A percentile compares a stretch with the other conserved stretches of the same genome.
These are phyloP conservation scores for Pristionchus maxplancki DNA, from an alignment of 2,888 invertebrate species.

Conservation along the genomic window DNA sequence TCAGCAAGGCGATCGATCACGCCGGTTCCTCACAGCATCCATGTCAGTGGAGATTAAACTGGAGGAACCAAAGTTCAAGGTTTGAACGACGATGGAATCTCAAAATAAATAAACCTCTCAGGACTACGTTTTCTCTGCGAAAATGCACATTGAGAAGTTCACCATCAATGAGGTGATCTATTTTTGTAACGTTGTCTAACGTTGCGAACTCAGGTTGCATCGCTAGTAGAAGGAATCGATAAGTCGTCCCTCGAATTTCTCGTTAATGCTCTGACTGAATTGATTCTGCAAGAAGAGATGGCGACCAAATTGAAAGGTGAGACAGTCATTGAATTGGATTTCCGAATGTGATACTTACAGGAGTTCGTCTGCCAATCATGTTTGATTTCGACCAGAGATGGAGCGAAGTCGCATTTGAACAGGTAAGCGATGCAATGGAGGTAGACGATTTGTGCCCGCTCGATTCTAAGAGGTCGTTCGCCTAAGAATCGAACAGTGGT, in stretches of 20 bases:
- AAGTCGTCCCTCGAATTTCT: slow-evolving; percentile 75
- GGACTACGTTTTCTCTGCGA: slow-evolving; percentile 71
- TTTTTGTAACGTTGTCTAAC: not conserved
- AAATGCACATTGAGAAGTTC: slow-evolving; percentile 75
- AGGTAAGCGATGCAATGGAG: too few species aligned
- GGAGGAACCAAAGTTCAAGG: slow-evolving; percentile 68
- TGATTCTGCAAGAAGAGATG: slow-evolving; percentile 76
- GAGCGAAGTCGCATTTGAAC: slow-evolving; percentile 71
- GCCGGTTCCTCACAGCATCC: slow-evolving; percentile 74
- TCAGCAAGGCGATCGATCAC: slow-evolving; percentile 74
- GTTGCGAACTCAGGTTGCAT: slow-evolving; percentile 61
- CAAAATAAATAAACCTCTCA: not conserved
- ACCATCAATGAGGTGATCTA: slow-evolving; percentile 72
- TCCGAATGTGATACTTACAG: slow-evolving; percentile 60
- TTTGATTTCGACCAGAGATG: slow-evolving; percentile 74
- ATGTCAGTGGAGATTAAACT: slow-evolving; percentile 75
- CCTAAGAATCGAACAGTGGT: too few species aligned
- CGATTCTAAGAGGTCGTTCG: too few species aligned
- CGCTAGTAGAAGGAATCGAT: slow-evolving; percentile 75
- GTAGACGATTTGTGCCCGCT: too few species aligned
- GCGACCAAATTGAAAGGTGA: slow-evolving; percentile 72
- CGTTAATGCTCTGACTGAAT: slow-evolving; percentile 75
- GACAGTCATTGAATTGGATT: not conserved
- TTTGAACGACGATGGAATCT: slow-evolving; percentile 52
- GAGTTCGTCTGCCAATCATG: slow-evolving; percentile 74